Evolutionary conservation across 92 coral and sea anemone species (phyloP), one percentile per base, ranked within the genome.

Genomic region (Zoanthus solanderi): DNA sequence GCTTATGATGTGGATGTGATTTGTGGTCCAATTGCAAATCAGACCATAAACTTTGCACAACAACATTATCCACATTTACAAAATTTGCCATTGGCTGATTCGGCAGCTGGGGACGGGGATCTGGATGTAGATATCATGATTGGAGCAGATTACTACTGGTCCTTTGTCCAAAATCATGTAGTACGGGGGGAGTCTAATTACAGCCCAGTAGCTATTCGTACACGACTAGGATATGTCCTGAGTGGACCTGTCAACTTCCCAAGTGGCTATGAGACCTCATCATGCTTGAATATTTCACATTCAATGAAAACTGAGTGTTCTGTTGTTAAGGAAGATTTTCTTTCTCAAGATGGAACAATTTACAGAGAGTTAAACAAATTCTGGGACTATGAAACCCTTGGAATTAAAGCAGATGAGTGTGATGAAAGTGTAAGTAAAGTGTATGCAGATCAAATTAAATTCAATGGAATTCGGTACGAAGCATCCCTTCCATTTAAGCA

Each of bases 81-180:
- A 73, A 83, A 58, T 14, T 78, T 87, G 14, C 71, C 73, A 6
- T 30, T 87, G 66, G 90, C 85, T 78, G 90, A 78, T 78, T 81
- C 52, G 28, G 67, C 34, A 2, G 18, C 71, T 16, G 79, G 9
- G 71, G 71, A 73, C 37, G 65, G 68, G 83, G 65, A 16, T 13
- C 75, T 69, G n/a, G 86, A 78, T 12, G 78, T 77, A 45, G 84
- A 76, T 45, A 28, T 86, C 30, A 75, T 76, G 83, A 86, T 76
- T 17, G 89, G 89, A 14, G 89, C 89, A 54, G 89, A 76, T 76
- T 86, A 37, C 14, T 86, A 86, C 54, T 86, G 89, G 89, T 75
- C 60, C 61, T 76, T 86, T 50, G 57, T 87, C 76, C 84, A 77
- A 23, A 87, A 69, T 78, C 74, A 34, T 29, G 85, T 69, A 23